Percentiles rank a stretch among this genome's conserved stretches.
These are phyloP conservation scores for Cochlearius cochlearius DNA, from an alignment of 2,113 vertebrate genomes.

Conservation along the genomic window DNA sequence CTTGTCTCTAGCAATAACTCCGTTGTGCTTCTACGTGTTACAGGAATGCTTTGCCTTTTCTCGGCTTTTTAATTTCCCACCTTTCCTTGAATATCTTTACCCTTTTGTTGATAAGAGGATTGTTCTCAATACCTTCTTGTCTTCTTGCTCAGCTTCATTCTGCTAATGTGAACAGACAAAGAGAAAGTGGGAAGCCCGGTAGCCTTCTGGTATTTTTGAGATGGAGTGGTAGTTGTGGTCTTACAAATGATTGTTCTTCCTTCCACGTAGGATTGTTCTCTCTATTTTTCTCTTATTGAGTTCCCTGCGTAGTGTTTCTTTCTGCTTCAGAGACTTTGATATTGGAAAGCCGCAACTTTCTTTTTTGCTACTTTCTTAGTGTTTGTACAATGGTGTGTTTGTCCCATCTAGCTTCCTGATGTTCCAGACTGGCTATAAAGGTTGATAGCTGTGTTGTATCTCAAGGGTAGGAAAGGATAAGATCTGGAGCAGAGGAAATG, in stretches of 20 bases:
- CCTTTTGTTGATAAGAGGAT: neutral
- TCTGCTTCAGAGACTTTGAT: neutral
- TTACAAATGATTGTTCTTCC: neutral
- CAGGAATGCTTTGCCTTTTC: neutral
- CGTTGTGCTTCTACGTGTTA: fast-evolving
- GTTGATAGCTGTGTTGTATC: neutral
- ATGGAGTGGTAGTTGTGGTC: neutral
- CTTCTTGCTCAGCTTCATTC: neutral
- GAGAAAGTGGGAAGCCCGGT: neutral
- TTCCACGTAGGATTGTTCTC: neutral
- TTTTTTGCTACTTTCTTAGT: neutral
- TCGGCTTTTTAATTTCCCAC: neutral
- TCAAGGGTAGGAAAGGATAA: neutral
- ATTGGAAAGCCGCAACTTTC: neutral
- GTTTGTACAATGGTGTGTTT: neutral
- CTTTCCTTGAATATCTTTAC: neutral
- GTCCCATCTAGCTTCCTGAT: neutral
- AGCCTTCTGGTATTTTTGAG: neutral
- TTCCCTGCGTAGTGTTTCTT: neutral
- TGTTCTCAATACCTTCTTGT: neutral
- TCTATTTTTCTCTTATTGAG: fast-evolving
- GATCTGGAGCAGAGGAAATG: neutral
- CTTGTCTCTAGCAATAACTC: neutral
- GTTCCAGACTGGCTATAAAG: neutral
- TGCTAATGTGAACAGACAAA: neutral